Base-by-base conservation (phyloP, 2,797 vertebrate species). In the Semaprochilodus insignis region DNA sequence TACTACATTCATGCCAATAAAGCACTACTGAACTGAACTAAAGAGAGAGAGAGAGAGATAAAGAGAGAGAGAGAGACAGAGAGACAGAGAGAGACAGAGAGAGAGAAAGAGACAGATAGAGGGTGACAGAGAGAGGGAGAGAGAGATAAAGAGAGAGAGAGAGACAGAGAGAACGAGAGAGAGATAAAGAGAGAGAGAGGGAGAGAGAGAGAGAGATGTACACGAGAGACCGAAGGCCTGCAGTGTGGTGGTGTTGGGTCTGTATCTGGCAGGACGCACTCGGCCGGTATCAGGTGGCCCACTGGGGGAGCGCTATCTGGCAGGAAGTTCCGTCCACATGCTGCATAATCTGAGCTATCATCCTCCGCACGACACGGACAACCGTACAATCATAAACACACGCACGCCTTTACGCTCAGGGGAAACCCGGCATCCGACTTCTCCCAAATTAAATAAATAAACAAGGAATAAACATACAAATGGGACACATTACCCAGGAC, bases 291-390 rank as follows among this genome's bases (percentile, higher is more conserved):
- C n/a, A n/a, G n/a, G n/a, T n/a, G n/a, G 69, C 73, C 57, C 69
- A 23, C 54, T 66, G 57, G 79, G 74, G 73, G 51, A 55, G 51
- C 34, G n/a, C 79, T 81, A 85, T 81, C 79, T 81, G 83, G 79
- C 79, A 78, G 74, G 83, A 67, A 59, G 79, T 83, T 70, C 63
- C 66, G 59, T 80, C 69, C 66, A 76, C 70, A 66, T 31, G 48
- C 57, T 44, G 65, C 40, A 44, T 66, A 83, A 74, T 83, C 76
- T 77, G 71, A 85, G 80, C 87, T 82, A 85, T 82, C 81, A 86
- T 85, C 82, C 81, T 81, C 75, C 72, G 86, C 70, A 54, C 83
- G 75, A 87, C 65, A 70, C 75, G 6, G 2, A 59, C 83, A 52
- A 69, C 83, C 36, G 51, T 44, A 78, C 55, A 44, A 75, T 6